phyloP scores from a whole-genome alignment of 92 coral and sea anemone species.

The Galaxea fascicularis region DNA sequence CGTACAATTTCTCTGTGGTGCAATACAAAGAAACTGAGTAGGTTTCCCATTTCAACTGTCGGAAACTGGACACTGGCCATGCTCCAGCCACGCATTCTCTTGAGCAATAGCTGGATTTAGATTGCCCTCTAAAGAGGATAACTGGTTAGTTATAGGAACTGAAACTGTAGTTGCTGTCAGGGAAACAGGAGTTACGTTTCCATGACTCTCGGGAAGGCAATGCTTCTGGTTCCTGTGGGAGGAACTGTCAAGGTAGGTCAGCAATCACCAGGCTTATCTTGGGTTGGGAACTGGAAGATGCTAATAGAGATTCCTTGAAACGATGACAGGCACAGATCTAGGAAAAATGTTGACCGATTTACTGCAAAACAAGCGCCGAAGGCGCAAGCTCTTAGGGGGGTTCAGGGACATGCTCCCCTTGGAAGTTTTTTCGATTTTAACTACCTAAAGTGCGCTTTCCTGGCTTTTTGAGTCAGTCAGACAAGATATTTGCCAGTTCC shows the following conservation, averaged over 20 bases:
- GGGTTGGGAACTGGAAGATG: slow-evolving; percentile 57
- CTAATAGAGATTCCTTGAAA: slow-evolving; percentile 75
- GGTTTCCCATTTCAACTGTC: slow-evolving; percentile 9
- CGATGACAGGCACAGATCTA: too few relatives aligned
- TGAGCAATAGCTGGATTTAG: not conserved
- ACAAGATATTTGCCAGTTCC: too few relatives aligned
- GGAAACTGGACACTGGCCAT: slow-evolving; percentile 15
- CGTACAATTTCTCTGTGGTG: slow-evolving; percentile 21
- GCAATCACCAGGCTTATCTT: slow-evolving; percentile 43
- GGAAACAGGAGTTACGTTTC: slow-evolving; percentile 8
- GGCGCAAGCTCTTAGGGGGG: too few relatives aligned
- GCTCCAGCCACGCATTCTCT: slow-evolving; percentile 43
- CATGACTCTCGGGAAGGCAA: slow-evolving; percentile 25
- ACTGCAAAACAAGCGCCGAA: too few relatives aligned
- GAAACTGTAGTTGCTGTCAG: slow-evolving; percentile 12
- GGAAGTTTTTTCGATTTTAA: too few relatives aligned
- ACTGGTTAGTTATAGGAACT: not conserved
- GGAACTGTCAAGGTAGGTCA: slow-evolving; percentile 23
- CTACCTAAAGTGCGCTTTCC: too few relatives aligned
- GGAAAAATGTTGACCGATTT: too few relatives aligned
- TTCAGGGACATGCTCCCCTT: too few relatives aligned
- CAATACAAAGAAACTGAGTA: slow-evolving; percentile 28
- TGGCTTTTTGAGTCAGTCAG: too few relatives aligned
- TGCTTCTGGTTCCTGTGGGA: slow-evolving; percentile 20
- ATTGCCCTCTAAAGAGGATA: not conserved